Base-by-base conservation (phyloP, 2,888 invertebrate genomes). In the Melipona beecheii region DNA sequence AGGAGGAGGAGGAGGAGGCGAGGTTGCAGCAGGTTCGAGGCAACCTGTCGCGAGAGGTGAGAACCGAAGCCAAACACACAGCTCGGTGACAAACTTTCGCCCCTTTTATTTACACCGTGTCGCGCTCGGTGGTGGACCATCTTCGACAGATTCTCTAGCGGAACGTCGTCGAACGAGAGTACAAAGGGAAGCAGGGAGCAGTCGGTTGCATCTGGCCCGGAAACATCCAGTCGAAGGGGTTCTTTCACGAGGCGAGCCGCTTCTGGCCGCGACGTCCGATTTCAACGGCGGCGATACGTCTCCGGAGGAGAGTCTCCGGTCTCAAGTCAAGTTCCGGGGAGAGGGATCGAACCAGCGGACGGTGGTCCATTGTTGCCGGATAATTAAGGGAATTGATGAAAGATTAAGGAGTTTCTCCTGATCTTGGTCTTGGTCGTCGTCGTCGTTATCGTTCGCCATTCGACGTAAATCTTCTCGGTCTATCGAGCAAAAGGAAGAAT, bases 321-420 rank as follows among this genome's bases (percentile, higher is more conserved):
- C n/a, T n/a, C n/a, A n/a, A 21, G 21, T 17, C 65, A 24, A 50
- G 54, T 36, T 52, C 52, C 27, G 78, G 9, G 9, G 24, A 65
- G 52, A 58, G 78, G 52, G 70, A 90, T 88, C 81, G 88, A 85
- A 88, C 78, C 70, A 78, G 83, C 68, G 68, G 0, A n/a, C 60
- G 17, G 24, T 60, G 72, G 64, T 81, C 90, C 79, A 92, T 92
- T 92, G 91, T 92, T 87, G 86, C 84, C 85, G 84, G 90, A 92
- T 93, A 93, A 93, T 93, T 93, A 92, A 92, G 90, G 88, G 90
- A 91, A 92, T 92, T 90, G 92, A 92, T 92, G 90, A 88, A 89
- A 93, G 92, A 92, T 92, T 92, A 91, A 90, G 90, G 83, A 89
- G 79, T 76, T 64, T 75, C 78, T 43, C 68, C 70, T 54, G 64